These are phyloP conservation scores for Elymnias hypermnestra DNA, from an alignment of 1,140 invertebrate genomes.

Conservation along the genomic window DNA sequence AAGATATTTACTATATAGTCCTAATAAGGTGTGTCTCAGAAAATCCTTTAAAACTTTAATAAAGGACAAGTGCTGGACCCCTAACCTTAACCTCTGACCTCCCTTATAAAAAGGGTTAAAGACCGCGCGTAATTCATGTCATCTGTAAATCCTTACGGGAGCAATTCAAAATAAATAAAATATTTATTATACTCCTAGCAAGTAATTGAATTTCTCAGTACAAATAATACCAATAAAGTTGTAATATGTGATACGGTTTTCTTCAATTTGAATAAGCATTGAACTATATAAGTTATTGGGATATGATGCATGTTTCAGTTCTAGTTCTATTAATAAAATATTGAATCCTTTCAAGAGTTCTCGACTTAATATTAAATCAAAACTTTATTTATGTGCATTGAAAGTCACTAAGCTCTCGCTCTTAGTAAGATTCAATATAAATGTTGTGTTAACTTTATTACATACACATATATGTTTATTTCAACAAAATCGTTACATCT, in stretches of 20 bases:
- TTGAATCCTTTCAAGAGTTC: too few species aligned
- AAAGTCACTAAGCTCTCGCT: too few species aligned
- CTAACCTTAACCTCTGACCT: neutral
- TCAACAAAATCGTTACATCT: too few species aligned
- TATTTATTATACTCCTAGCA: neutral
- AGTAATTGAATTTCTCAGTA: conserved; percentile 5
- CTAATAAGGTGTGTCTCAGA: neutral
- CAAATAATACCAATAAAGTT: neutral
- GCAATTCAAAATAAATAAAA: neutral
- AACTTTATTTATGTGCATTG: too few species aligned
- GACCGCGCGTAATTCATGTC: conserved; percentile 1
- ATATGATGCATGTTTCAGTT: neutral
- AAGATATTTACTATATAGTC: too few species aligned
- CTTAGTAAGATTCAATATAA: too few species aligned
- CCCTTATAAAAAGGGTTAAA: neutral
- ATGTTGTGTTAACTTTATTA: too few species aligned
- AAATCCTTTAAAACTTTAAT: too few species aligned
- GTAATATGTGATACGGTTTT: neutral
- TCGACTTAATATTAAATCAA: too few species aligned
- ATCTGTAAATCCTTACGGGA: conserved; percentile 2
- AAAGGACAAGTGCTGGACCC: too few species aligned
- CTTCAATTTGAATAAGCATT: neutral
- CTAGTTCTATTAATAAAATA: too few species aligned
- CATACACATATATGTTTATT: too few species aligned
- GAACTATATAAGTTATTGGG: neutral